A percentile compares a stretch with the other conserved stretches of the same genome.
These are phyloP conservation scores for Musca domestica DNA, from an alignment of 1,140 invertebrate species.

Conservation along the genomic window DNA sequence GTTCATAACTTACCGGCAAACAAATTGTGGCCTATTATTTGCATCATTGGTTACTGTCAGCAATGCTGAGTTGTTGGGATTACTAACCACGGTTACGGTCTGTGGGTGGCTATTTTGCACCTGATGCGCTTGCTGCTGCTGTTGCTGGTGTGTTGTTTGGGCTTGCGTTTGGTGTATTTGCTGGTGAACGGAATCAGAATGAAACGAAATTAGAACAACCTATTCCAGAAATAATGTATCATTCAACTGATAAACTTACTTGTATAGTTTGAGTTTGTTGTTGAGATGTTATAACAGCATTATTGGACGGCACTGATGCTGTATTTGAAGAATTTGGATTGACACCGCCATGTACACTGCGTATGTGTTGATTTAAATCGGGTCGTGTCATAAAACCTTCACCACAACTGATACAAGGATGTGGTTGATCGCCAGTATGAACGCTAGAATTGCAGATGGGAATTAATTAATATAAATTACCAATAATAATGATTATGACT, in stretches of 20 bases:
- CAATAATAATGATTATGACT: background rate
- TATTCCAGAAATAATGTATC: no score
- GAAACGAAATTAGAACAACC: background rate
- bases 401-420: constrained; percentile 71
- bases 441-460: constrained; percentile 37
- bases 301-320: constrained; percentile 26
- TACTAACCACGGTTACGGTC: constrained; percentile 52
- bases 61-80: constrained; percentile 46
- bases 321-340: constrained; percentile 55
- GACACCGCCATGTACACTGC: constrained; percentile 58
- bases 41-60: constrained; percentile 46
- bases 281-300: constrained; percentile 52
- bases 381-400: constrained; percentile 72
- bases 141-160: constrained; percentile 34
- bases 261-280: constrained; percentile 33
- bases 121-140: constrained; percentile 44
- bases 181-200: background rate
- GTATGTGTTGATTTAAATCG: constrained; percentile 68
- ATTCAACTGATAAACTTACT: no score
- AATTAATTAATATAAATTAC: background rate
- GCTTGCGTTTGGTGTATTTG: constrained; percentile 28
- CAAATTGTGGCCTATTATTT: constrained; percentile 50
- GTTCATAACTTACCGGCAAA: constrained; percentile 50
- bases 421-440: constrained; percentile 63
- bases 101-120: constrained; percentile 54